Evolutionary conservation across 2,113 vertebrate species (phyloP).

Genomic region (Eurystomus gularis): DNA sequence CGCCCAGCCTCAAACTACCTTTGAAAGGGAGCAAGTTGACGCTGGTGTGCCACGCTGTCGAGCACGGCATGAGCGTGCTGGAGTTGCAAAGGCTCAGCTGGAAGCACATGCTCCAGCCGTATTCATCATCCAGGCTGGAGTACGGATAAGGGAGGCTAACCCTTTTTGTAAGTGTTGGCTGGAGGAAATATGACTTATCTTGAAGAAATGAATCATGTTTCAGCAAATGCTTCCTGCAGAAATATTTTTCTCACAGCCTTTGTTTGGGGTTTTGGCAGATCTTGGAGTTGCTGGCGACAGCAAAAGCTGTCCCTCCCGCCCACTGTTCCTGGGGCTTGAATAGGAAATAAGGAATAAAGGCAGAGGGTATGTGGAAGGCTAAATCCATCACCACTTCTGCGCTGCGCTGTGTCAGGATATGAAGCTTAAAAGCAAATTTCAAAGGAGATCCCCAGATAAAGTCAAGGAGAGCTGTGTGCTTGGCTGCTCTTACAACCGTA

Average conservation of each 20-base stretch:
- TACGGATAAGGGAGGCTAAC: neutral
- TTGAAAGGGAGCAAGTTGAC: rapidly evolving
- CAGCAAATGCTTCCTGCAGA: constrained; percentile 40
- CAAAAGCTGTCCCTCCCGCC: neutral
- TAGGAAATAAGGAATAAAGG: constrained; percentile 15
- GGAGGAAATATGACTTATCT: neutral
- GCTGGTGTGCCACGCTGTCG: rapidly evolving
- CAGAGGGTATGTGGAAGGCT: neutral
- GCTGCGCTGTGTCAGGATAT: neutral
- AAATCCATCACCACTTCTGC: neutral
- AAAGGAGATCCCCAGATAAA: neutral
- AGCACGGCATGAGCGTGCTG: neutral
- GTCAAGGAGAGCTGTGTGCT: neutral
- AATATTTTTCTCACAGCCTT: constrained; percentile 60
- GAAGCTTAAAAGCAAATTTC: neutral
- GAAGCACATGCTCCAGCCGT: rapidly evolving
- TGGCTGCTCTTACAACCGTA: neutral
- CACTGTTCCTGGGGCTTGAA: neutral
- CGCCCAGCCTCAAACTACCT: neutral
- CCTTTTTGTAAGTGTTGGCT: neutral
- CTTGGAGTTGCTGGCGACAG: constrained; percentile 36
- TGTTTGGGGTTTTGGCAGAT: constrained; percentile 47
- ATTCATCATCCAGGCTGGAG: neutral
- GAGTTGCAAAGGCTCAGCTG: neutral
- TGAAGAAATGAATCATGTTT: constrained; percentile 45